Conservation (phyloP, 2,797 vertebrate species). For the Melanotaenia maccullochi region DNA sequence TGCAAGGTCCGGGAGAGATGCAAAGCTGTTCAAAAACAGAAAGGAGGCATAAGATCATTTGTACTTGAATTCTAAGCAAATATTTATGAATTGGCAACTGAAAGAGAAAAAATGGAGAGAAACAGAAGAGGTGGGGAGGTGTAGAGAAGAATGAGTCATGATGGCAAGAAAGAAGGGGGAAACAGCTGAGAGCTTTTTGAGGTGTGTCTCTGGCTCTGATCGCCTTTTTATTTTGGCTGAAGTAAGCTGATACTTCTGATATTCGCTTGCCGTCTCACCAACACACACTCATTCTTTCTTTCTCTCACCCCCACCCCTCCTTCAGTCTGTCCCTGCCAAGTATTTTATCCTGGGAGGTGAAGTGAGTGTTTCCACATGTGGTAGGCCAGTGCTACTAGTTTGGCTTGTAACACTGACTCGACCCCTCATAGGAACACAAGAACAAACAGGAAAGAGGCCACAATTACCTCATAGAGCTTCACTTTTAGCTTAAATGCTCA, state of each 20-base stretch:
- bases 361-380: conserved; percentile 83
- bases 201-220: conserved; percentile 75
- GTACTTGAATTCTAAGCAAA: conserved; percentile 4
- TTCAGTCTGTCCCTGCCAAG: conserved; percentile 65
- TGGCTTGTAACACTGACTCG: conserved; percentile 78
- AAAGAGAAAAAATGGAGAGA: conserved; percentile 25
- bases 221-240: conserved; percentile 77
- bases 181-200: conserved; percentile 82
- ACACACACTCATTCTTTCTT: conserved; percentile 41
- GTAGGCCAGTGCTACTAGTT: conserved; percentile 78
- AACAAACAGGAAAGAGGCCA: conserved; percentile 66
- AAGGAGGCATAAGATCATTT: not conserved
- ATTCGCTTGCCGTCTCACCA: conserved; percentile 20
- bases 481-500: conserved; percentile 43
- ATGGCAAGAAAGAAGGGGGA: conserved; percentile 70
- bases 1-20: conserved; percentile 8
- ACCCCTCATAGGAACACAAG: conserved; percentile 73
- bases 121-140: conserved; percentile 23
- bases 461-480: conserved; percentile 64
- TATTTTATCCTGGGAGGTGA: conserved; percentile 75
- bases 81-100: conserved; percentile 14
- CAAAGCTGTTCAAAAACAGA: conserved; percentile 15
- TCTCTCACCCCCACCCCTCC: conserved; percentile 45
- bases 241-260: conserved; percentile 70
- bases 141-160: conserved; percentile 69